Percentiles rank a stretch among this genome's conserved stretches.
These are phyloP conservation scores for Hirtodrosophila alboralis DNA, from an alignment of 2,888 invertebrate species.

Conservation along the genomic window DNA sequence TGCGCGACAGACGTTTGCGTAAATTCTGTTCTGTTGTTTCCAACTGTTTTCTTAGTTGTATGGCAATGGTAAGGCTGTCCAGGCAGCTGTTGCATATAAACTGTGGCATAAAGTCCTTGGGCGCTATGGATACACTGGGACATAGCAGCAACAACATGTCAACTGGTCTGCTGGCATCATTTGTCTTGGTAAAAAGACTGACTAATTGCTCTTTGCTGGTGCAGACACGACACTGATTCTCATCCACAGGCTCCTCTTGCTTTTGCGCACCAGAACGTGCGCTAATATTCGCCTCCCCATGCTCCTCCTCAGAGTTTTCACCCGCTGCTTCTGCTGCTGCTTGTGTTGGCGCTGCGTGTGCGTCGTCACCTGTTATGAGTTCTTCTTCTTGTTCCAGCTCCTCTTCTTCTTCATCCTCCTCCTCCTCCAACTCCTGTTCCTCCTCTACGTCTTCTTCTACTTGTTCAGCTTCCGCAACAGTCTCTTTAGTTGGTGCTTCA, in stretches of 20 bases:
- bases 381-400: constrained; percentile 56
- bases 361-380: constrained; percentile 63
- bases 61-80: constrained; percentile 82
- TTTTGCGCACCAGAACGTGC: constrained; percentile 48
- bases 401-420: constrained; percentile 28
- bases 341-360: constrained; percentile 19
- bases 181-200: constrained; percentile 79
- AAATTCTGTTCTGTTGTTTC: constrained; percentile 83
- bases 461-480: constrained; percentile 18
- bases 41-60: constrained; percentile 82
- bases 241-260: constrained; percentile 73
- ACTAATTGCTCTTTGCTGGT: constrained; percentile 76
- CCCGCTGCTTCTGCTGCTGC: constrained; percentile 4
- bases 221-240: constrained; percentile 83
- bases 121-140: constrained; percentile 82
- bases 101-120: constrained; percentile 84
- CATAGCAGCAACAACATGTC: constrained; percentile 84
- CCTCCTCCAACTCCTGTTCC: constrained; percentile 12
- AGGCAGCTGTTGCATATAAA: constrained; percentile 83
- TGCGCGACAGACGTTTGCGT: constrained; percentile 82
- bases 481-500: constrained; percentile 10
- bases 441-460: constrained; percentile 24
- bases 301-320: constrained; percentile 21
- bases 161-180: constrained; percentile 77
- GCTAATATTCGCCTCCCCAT: constrained; percentile 12